Base-by-base conservation (phyloP, 2,113 vertebrate species). In the Hippolais icterina region DNA sequence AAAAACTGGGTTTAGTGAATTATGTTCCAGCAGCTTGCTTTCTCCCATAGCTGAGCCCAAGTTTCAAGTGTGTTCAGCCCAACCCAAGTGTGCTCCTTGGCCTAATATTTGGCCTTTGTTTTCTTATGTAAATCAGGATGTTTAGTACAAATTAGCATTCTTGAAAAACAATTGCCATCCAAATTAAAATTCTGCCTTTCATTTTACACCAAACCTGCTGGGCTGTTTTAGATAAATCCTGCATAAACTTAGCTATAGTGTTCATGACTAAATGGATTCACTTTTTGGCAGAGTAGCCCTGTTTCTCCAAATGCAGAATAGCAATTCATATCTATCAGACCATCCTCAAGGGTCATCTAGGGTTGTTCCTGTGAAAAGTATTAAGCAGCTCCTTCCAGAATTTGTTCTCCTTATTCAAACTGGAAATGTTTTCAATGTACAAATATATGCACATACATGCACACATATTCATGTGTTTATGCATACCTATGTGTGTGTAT, bases 191-290 rank as follows among this genome's bases (percentile, higher is more conserved):
- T 86, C 56, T 83, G 56, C 54, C 64, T 93, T 91, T 77, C 85
- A 56, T 96, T 96, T 95, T 94, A 69, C 76, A 96, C 78, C 82
- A 93, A 53, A 92, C 54, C 39, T 89, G 90, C 87, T 90, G 92
- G 59, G 59, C 81, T 90, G 80, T 95, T 96, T 89, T 63, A 93
- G 85, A 91, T 93, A 93, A 95, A 93, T 28, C 18, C 66, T 87
- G 59, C 63, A 90, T 85, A 83, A 92, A 94, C 59, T 71, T 70
- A 78, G 44, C 64, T 47, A 12, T 57, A 75, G 52, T 20, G 11
- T 87, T 89, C 91, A 63, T 78, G 72, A 71, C 76, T 78, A 87
- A 87, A 94, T 68, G 31, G 52, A 77, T 88, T 83, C 17, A 25
- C 41, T 78, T 95, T 94, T 81, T 90, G 85, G 90, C 87, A 90